A percentile compares a stretch with the other conserved stretches of the same genome.
phyloP scores from a whole-genome alignment of 2,797 vertebrate species.

The Zalophus californianus region DNA sequence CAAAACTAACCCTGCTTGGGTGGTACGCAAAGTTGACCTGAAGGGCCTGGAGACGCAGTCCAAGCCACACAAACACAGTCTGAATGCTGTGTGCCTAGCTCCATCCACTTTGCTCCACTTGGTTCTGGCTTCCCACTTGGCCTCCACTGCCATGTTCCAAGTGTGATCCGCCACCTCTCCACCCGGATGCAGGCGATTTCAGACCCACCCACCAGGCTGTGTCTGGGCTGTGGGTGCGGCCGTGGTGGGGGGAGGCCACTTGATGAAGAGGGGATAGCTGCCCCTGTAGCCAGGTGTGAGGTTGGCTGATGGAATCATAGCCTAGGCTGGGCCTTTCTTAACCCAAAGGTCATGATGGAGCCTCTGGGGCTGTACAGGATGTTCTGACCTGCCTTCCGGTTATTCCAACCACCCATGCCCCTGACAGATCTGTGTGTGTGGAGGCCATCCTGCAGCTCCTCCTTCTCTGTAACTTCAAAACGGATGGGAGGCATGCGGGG shows the following conservation, averaged over 20 bases:
- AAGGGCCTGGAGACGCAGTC: not conserved
- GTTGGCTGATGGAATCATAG: not conserved
- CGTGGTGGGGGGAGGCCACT: not conserved
- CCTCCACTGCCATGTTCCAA: fast-evolving
- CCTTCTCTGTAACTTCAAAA: not conserved
- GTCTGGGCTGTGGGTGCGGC: not conserved
- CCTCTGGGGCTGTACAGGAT: not conserved
- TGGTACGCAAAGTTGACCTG: not conserved
- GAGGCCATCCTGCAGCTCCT: not conserved
- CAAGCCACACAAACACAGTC: fast-evolving
- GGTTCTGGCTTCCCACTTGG: not conserved
- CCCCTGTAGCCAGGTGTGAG: not conserved
- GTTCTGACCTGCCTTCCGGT: not conserved
- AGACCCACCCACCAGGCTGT: too few relatives aligned
- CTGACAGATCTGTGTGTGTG: not conserved
- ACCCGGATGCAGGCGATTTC: fast-evolving
- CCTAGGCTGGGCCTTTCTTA: not conserved
- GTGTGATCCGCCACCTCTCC: not conserved
- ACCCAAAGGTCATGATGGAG: not conserved
- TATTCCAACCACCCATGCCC: not conserved
- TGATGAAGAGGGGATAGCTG: not conserved
- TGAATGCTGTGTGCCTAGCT: too few relatives aligned
- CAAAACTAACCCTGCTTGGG: not conserved
- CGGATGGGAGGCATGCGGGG: not conserved
- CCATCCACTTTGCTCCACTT: fast-evolving